Evolutionary conservation across 2,797 vertebrate genomes (phyloP), one percentile per base, ranked within the genome.

Genomic region (Sebastes wilsoni): DNA sequence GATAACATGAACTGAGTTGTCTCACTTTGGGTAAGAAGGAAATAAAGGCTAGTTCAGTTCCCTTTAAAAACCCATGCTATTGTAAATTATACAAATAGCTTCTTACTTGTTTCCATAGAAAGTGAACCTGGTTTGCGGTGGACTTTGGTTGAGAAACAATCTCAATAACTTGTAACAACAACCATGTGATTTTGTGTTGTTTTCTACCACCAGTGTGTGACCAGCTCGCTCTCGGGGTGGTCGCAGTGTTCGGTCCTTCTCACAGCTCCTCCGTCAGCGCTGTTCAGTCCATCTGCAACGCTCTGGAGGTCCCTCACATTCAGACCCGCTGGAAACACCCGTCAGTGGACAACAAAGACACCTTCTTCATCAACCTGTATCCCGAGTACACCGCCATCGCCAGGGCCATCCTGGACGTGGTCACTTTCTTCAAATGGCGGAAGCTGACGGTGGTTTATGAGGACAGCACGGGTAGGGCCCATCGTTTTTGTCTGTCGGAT

Each of bases 261-360:
- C 98, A 99, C 91, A 98, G 97, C 90, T 99, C 98, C 6, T 98
- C 98, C 0, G 97, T 98, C 85, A 99, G 98, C 0, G 98, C 98
- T 0, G 98, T 99, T 65, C 98, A 99, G 93, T 99, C 98, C 59
- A 98, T 99, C 89, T 99, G 98, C 94, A 99, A 99, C 2, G 98
- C 98, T 64, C 95, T 99, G 36, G 98, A 99, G 91, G 98, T 99
- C 74, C 98, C 98, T 0, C 98, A 99, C 90, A 97, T 99, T 88
- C 98, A 99, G 94, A 99, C 97, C 0, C 96, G 96, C 77, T 99
- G 98, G 98, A 98, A 98, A 84, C 98, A 98, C 87, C 98, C 97
- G 0, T 96, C 97, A 0, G 97, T 97, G 89, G 97, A 99, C 95
- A 97, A 97, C 93, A 97, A 95, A 81, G 98, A 99, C 73, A 95